phyloP scores from a whole-genome alignment of 30 jellyfish, hydroid and myxozoan species.

The Turritopsis dohrnii region DNA sequence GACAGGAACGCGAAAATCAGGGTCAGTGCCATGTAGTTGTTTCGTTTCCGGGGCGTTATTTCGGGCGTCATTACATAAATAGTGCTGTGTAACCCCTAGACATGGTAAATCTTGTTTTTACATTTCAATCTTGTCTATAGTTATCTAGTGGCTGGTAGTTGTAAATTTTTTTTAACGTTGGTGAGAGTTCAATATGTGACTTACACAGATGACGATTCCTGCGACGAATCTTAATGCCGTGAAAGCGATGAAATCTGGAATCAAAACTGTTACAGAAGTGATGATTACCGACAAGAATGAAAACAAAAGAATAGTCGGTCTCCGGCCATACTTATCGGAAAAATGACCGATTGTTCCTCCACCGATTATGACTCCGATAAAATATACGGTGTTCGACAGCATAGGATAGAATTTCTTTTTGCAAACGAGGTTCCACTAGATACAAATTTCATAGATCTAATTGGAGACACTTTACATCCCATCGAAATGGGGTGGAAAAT shows the following conservation, averaged over 20 bases:
- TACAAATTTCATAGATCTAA: neutral
- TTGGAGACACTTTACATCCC: no score
- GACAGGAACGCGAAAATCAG: neutral
- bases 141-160: no score
- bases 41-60: neutral
- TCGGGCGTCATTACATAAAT: constrained; percentile 14
- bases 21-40: neutral
- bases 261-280: neutral
- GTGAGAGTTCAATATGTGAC: neutral
- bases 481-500: no score
- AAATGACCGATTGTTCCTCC: constrained; percentile 8
- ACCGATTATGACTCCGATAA: constrained; percentile 2
- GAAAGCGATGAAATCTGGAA: neutral
- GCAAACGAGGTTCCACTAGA: constrained; percentile 15
- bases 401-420: constrained; percentile 3
- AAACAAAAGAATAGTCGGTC: neutral
- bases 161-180: no score
- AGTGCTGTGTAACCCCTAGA: constrained; percentile 8
- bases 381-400: constrained; percentile 4
- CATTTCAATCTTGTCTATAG: no score
- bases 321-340: constrained; percentile 1
- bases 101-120: no score
- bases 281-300: neutral
- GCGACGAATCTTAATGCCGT: neutral
- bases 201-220: neutral